Percentiles rank a stretch among this genome's conserved stretches.
These are phyloP conservation scores for Rhinopomastus cyanomelas DNA, from an alignment of 2,113 vertebrate genomes.

Conservation along the genomic window DNA sequence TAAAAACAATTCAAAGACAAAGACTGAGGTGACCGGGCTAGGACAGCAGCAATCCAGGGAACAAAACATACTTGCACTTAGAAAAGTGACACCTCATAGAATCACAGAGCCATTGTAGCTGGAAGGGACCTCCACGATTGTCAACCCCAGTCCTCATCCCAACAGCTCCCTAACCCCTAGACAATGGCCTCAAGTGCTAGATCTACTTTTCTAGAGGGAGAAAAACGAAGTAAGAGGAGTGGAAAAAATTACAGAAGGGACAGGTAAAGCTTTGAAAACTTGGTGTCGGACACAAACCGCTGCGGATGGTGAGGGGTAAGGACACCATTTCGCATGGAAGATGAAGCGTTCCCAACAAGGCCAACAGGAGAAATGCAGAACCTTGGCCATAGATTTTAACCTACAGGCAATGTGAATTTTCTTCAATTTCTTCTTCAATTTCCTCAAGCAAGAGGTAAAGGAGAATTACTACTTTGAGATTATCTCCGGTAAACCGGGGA, in stretches of 20 bases:
- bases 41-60: neutral
- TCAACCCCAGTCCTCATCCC: too few relatives aligned
- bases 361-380: neutral
- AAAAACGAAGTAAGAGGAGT: too few relatives aligned
- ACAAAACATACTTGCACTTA: too few relatives aligned
- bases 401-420: neutral
- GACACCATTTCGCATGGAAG: neutral
- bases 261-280: fast-evolving
- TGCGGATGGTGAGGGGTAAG: neutral
- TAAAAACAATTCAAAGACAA: neutral
- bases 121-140: too few relatives aligned
- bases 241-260: neutral
- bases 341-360: neutral
- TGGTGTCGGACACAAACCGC: neutral
- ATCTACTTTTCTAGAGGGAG: too few relatives aligned
- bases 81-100: too few relatives aligned
- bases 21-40: neutral
- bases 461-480: fast-evolving
- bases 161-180: too few relatives aligned
- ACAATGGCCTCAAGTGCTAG: too few relatives aligned
- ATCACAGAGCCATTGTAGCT: too few relatives aligned
- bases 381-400: too few relatives aligned
- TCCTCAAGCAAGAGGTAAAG: neutral
- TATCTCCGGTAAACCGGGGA: neutral
- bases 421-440: too few relatives aligned